Evolutionary conservation across 2,113 vertebrate genomes (phyloP), one percentile per base, ranked within the genome.

Genomic region (Protobothrops flavoviridis): DNA sequence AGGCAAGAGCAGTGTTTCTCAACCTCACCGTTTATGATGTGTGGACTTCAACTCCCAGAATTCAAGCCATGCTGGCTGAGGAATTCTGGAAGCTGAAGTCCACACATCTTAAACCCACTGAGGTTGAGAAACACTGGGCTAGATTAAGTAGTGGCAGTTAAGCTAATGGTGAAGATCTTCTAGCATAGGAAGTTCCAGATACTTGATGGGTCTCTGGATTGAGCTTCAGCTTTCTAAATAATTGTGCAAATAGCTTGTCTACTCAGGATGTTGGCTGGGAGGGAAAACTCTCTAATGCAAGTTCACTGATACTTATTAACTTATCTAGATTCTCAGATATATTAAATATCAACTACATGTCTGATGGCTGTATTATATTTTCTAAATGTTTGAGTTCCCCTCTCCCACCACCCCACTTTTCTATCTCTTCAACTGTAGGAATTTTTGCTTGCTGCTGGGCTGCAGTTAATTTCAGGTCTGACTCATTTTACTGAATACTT

Each of bases 401-500:
- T 33, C 23, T 69, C 21, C 4, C 23, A 43, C 15, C 10, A 2
- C 10, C 69, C 59, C 29, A 1, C 50, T 89, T 12, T 23, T 88
- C 33, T 29, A 20, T 33, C 21, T 21, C 17, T 52, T 90, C 50
- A 90, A 69, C 89, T 90, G 24, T 64, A 90, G 88, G 43, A 90
- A 90, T 61, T 90, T 85, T 89, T 74, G 87, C 61, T 74, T 86
- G 55, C 74, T 93, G 88, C 29, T 90, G 88, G 8, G 17, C 11
- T 90, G 56, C 59, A 33, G 45, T 87, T 86, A 90, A 90, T 90
- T 90, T 93, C 81, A 90, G 55, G 74, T 53, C 88, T 90, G 92
- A 93, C 74, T 93, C 89, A 93, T 64, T 87, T 90, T 93, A 90
- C 29, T 61, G 81, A 93, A 86, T n/a, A 21, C 45, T 50, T 50